A percentile compares a stretch with the other conserved stretches of the same genome.
Conservation (phyloP, 2,797 vertebrate species). For the Platalea minor region DNA sequence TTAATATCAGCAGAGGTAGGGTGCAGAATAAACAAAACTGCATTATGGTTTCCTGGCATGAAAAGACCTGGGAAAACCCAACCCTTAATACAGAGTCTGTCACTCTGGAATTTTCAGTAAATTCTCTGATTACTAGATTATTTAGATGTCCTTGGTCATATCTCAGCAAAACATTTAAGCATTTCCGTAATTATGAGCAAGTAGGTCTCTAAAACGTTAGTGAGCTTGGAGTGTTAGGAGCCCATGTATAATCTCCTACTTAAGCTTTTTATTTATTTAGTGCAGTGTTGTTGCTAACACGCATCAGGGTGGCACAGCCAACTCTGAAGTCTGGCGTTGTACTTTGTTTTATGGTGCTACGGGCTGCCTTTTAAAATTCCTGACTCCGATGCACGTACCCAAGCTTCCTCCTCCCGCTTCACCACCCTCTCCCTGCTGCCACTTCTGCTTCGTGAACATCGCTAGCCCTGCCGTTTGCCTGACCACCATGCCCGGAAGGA, state of each 20-base stretch:
- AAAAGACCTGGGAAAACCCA: not conserved
- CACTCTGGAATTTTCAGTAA: not conserved
- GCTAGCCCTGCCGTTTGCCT: not conserved
- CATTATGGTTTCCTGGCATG: not conserved
- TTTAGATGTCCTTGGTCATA: not conserved
- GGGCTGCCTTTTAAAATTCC: not conserved
- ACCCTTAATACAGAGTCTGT: not conserved
- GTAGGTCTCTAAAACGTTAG: not conserved
- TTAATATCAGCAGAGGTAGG: constrained; percentile 83
- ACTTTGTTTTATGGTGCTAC: not conserved
- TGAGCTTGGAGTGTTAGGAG: not conserved
- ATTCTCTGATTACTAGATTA: not conserved
- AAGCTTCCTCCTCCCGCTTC: not conserved
- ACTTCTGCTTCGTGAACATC: not conserved
- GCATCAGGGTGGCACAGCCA: not conserved
- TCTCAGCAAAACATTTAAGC: not conserved
- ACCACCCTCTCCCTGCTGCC: not conserved
- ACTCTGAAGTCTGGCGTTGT: not conserved
- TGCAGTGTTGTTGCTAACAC: not conserved
- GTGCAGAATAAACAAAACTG: not conserved
- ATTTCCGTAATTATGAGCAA: not conserved
- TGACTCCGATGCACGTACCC: not conserved
- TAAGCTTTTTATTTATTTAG: not conserved
- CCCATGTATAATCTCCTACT: not conserved
- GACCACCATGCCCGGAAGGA: not conserved